These are phyloP conservation scores for Hydraecia micacea DNA, from an alignment of 2,888 invertebrate species.

Conservation along the genomic window DNA sequence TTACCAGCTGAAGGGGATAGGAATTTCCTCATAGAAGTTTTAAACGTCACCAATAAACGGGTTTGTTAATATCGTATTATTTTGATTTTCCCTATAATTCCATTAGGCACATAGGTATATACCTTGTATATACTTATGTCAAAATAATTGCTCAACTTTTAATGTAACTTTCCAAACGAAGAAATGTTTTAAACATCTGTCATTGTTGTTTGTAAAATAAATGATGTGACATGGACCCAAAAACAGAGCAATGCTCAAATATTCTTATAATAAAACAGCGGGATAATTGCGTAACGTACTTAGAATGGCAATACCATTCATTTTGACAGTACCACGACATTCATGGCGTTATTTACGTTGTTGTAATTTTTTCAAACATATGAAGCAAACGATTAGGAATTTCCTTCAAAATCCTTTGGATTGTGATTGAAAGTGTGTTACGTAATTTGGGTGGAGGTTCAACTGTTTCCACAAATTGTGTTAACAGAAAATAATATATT, in stretches of 20 bases:
- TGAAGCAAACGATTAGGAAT: no score
- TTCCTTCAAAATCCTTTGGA: no score
- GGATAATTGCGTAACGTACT: no score
- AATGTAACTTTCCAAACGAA: not conserved
- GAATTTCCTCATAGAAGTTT: constrained; percentile 25
- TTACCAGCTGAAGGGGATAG: constrained; percentile 30
- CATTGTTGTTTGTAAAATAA: not conserved
- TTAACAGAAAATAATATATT: no score
- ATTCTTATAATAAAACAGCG: not conserved
- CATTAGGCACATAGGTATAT: not conserved
- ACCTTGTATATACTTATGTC: no score
- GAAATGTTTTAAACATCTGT: not conserved
- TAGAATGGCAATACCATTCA: no score
- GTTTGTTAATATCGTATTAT: not conserved
- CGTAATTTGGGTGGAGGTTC: no score
- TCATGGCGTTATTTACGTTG: no score
- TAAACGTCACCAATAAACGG: constrained; percentile 22
- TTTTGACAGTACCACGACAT: no score
- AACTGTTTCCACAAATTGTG: no score
- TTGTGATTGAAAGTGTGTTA: no score
- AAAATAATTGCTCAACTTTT: not conserved
- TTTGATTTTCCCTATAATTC: not conserved
- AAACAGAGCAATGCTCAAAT: not conserved
- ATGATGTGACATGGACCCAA: not conserved
- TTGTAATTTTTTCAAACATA: no score